A percentile compares a stretch with the other conserved stretches of the same genome.
Conservation (phyloP, 2,113 vertebrate genomes). For the Potamarius usumacintae region DNA sequence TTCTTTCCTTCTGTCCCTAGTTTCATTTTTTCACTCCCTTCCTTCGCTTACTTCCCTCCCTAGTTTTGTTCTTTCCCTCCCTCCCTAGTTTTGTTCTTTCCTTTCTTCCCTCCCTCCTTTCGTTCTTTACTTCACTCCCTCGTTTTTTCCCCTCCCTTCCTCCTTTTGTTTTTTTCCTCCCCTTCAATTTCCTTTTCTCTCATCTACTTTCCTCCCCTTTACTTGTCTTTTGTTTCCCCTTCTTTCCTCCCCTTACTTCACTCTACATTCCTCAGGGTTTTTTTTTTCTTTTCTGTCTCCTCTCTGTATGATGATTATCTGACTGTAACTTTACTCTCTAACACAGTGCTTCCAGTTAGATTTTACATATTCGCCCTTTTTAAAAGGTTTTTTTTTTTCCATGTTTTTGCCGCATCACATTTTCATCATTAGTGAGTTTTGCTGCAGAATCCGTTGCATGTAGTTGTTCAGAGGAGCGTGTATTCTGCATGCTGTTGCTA, state of each 20-base stretch:
- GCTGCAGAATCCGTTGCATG: background rate
- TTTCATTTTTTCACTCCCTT: background rate
- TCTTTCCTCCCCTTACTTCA: no score
- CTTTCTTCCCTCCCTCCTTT: background rate
- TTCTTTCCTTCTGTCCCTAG: background rate
- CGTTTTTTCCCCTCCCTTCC: no score
- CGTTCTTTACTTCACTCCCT: background rate
- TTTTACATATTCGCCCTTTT: background rate
- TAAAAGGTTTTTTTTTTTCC: background rate
- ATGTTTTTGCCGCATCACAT: background rate
- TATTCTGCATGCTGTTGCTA: background rate
- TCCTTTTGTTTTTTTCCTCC: background rate
- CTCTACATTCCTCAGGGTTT: background rate
- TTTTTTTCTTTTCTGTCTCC: background rate
- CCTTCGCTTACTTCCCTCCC: no score
- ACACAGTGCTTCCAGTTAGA: background rate
- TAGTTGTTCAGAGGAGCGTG: background rate
- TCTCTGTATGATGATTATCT: background rate
- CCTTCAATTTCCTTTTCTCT: background rate
- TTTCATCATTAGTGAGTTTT: constrained; percentile 1
- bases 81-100: background rate
- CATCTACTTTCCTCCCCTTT: background rate
- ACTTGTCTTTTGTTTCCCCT: background rate
- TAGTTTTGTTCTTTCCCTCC: no score
- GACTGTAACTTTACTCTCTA: background rate